Evolutionary conservation across 2,113 vertebrate genomes (phyloP), one percentile per base, ranked within the genome.

Genomic region (Urocitellus parryii): DNA sequence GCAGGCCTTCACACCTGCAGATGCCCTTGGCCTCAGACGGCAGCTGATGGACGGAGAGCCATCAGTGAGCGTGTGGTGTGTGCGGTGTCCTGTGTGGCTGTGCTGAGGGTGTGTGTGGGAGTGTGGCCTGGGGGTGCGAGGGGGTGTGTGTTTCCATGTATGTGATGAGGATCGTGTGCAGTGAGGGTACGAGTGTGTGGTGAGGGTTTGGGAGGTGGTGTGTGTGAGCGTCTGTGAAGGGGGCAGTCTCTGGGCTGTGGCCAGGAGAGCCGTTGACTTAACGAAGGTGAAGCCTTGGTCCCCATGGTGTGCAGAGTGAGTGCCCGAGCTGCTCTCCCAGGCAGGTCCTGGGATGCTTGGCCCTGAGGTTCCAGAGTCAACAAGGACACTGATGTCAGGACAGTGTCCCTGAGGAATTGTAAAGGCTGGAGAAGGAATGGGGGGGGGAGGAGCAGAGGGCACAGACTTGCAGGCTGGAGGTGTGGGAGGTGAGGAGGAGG

Each of bases 1-100:
- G 12, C 32, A 45, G 42, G 68, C 56, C 37, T 2, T 11, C 1
- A 34, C 1, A 14, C 10, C 63, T 56, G 24, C 32, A 67, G 63
- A 17, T 10, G 34, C 8, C 20, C 37, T 24, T 9, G 18, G 32
- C 39, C 42, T 16, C 39, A 51, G 42, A 53, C 45, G 24, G 17
- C 1, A 6, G 12, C 5, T 8, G 0, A 27, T 2, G 1, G 0
- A 32, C 14, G 32, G 51, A 67, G 29, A 68, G 14, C 34, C 32
- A 8, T 2, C 32, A 34, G 65, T 68, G 65, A 45, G 16, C 11
- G 32, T 65, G 27, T 51, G 74, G 58, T 10, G 77, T 67, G 17
- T 18, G 73, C 32, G 3, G 18, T 10, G 82, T 12, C 27, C 45
- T 4, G 65, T 73, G 58, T 7, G 17, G 9, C 0, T 79, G 34